Percentiles rank a stretch among this genome's conserved stretches.
Evolutionary conservation across 2,888 invertebrate genomes (phyloP).

Genomic region (Pteria penguin): DNA sequence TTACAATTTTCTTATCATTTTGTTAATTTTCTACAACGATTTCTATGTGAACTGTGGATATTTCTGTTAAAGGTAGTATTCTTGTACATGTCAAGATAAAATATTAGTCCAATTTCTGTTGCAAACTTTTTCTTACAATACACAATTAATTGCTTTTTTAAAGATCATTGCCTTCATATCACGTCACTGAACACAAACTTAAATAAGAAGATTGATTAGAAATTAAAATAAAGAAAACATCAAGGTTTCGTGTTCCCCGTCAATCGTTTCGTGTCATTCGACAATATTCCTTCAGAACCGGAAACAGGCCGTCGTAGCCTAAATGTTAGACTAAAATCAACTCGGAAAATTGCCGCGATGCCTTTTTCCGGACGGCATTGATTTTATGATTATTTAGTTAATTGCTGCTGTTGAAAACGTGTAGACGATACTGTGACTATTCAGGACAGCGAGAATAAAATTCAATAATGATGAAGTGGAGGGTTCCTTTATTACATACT

Average conservation of each 20-base stretch:
- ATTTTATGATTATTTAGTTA: constrained; percentile 24
- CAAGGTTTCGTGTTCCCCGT: neutral
- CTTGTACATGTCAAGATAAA: no score
- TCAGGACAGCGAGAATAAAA: no score
- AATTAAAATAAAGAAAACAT: constrained; percentile 9
- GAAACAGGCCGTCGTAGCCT: constrained; percentile 14
- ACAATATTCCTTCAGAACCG: constrained; percentile 11
- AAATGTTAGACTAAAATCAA: constrained; percentile 17
- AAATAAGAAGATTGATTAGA: constrained; percentile 15
- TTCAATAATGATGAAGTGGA: no score
- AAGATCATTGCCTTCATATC: no score
- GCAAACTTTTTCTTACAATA: no score
- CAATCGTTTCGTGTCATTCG: constrained; percentile 11
- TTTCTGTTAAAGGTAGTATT: no score
- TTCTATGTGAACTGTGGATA: no score
- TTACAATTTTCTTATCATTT: no score
- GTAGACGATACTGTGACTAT: neutral
- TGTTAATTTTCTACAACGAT: no score
- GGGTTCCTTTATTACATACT: no score
- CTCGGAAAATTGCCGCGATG: constrained; percentile 31
- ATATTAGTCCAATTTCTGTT: no score
- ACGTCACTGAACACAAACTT: neutral
- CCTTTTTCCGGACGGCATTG: constrained; percentile 13
- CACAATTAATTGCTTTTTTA: no score
- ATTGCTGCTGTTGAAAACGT: constrained; percentile 26